phyloP scores from a whole-genome alignment of 2,888 invertebrate genomes.

The Ctena decussata region DNA sequence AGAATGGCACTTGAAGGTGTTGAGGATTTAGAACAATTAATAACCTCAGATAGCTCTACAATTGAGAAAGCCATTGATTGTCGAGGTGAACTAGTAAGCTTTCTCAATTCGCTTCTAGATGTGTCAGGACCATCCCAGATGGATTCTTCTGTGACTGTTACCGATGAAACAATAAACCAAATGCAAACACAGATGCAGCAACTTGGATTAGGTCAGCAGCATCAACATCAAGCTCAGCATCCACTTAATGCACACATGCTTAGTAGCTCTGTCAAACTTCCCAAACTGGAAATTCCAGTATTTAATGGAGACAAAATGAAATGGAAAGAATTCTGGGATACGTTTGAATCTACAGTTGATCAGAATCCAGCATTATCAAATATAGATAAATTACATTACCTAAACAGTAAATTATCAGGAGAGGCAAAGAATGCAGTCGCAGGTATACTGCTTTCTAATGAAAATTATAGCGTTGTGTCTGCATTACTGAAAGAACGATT shows the following conservation, averaged over 20 bases:
- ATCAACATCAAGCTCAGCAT: too few species aligned
- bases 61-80: background rate
- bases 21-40: background rate
- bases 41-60: background rate
- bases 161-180: background rate
- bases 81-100: background rate
- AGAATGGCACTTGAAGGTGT: background rate
- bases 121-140: background rate
- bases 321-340: background rate
- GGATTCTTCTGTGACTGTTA: background rate
- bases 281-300: background rate
- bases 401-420: background rate
- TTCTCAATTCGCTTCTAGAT: background rate
- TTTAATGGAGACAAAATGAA: background rate
- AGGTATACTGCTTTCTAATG: background rate
- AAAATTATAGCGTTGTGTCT: background rate
- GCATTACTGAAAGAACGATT: constrained; percentile 4
- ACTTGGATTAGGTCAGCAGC: background rate
- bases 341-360: background rate
- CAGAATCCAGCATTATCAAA: background rate
- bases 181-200: background rate
- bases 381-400: background rate
- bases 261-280: background rate
- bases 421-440: background rate
- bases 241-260: too few species aligned